Base-by-base conservation (phyloP, 2,888 invertebrate genomes). In the Chrysodeixis includens region DNA sequence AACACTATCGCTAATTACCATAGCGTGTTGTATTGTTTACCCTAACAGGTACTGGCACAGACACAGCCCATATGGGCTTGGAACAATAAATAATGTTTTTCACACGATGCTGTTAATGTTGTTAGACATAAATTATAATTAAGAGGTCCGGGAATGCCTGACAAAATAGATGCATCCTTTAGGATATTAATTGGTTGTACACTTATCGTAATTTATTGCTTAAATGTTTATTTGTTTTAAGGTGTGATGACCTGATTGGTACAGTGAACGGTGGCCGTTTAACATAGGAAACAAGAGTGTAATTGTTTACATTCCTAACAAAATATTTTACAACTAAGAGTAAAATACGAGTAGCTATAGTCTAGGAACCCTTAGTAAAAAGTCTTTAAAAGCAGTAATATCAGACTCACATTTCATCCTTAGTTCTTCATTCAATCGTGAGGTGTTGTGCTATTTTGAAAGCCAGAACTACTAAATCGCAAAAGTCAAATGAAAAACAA, bases 11-110 rank as follows among this genome's bases (percentile, higher is more conserved):
- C 16, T 49, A 49, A 49, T 49, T 49, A 20, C 46, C 46, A 49
- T 49, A 49, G 20, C 46, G 46, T 49, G 46, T 49, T 49, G 18
- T 20, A 49, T 49, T 49, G 46, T 49, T 49, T 20, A 49, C 20
- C 10, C 9, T 20, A 49, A 49, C 20, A 49, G 46, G 46, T 49
- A 49, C 26, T 26, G 26, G n/a, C n/a, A 12, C 18, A 18, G 46
- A 49, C 46, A 49, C 46, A 16, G 46, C 46, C 46, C 46, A 49
- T 20, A 49, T 49, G 46, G 26, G 2, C 26, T 26, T 26, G 6
- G 6, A 26, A 26, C 6, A 26, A 26, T 26, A 26, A 26, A 26
- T 26, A 26, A 26, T 26, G 26, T 6, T 26, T 26, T 26, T 26
- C 26, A 26, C 26, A 26, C 26, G 26, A 26, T 6, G 26, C 3